Evolutionary conservation across 2,113 vertebrate species (phyloP).

Genomic region (Sinocyclocheilus grahami): DNA sequence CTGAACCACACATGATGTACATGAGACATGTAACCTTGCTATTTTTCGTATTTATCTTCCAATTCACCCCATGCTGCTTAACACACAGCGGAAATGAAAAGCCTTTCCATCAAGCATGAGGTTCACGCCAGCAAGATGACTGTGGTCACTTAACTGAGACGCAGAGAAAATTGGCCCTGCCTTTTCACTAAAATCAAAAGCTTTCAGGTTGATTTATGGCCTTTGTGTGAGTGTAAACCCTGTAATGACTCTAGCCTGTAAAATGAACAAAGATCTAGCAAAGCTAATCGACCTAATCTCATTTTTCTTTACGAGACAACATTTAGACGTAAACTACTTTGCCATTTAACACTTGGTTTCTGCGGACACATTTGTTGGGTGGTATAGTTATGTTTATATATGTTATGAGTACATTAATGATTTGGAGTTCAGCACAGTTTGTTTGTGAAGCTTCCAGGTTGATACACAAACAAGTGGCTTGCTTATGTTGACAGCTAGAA

Average conservation of each 20-base stretch:
- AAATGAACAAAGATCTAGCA: not conserved
- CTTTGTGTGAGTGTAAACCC: not conserved
- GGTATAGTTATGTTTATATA: not conserved
- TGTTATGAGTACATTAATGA: not conserved
- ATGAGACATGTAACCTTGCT: not conserved
- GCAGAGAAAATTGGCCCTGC: constrained; percentile 6
- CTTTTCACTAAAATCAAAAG: constrained; percentile 39
- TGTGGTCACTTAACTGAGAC: constrained; percentile 14
- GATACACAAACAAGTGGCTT: not conserved
- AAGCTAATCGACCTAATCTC: not conserved
- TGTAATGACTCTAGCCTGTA: not conserved
- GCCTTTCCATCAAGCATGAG: not conserved
- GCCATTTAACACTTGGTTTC: not conserved
- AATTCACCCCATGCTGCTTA: not conserved
- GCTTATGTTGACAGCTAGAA: not conserved
- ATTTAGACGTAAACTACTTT: not conserved
- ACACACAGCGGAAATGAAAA: not conserved
- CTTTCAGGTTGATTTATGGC: constrained; percentile 32
- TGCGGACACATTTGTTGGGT: not conserved
- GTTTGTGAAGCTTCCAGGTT: not conserved
- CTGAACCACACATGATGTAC: not conserved
- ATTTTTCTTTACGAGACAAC: not conserved
- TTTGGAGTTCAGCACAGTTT: not conserved
- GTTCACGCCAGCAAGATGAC: not conserved
- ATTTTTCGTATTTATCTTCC: not conserved